Evolutionary conservation across 1,140 invertebrate species (phyloP).

Genomic region (Drosophila lini): DNA sequence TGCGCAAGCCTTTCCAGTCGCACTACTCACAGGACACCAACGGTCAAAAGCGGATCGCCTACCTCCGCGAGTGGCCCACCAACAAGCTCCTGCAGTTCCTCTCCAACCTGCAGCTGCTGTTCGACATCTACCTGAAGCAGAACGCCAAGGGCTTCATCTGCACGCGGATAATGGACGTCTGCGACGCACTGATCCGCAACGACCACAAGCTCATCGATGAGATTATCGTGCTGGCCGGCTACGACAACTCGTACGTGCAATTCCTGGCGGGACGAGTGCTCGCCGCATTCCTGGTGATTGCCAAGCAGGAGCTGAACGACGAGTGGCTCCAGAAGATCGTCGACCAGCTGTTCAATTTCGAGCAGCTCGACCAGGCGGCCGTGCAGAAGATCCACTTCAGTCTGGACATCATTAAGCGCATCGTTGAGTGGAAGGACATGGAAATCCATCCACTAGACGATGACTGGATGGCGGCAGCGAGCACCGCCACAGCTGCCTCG

Average conservation of each 20-base stretch:
- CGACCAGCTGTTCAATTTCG: conserved; percentile 87
- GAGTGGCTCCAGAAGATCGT: conserved; percentile 91
- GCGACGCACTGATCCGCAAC: conserved; percentile 91
- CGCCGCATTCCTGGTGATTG: conserved; percentile 92
- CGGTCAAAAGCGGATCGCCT: conserved; percentile 85
- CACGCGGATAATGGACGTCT: conserved; percentile 90
- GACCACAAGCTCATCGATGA: conserved; percentile 93
- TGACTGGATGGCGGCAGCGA: conserved; percentile 56
- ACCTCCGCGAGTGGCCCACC: conserved; percentile 89
- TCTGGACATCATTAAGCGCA: conserved; percentile 92
- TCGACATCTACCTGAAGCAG: conserved; percentile 93
- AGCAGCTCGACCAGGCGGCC: conserved; percentile 86
- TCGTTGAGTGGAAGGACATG: conserved; percentile 94
- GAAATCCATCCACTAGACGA: conserved; percentile 93
- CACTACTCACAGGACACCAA: conserved; percentile 86
- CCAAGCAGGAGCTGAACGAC: conserved; percentile 91
- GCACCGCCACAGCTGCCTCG: conserved; percentile 15
- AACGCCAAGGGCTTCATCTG: conserved; percentile 92
- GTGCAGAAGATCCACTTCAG: conserved; percentile 91
- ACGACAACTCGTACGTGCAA: conserved; percentile 91
- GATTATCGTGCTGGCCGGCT: conserved; percentile 91
- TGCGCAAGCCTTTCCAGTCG: conserved; percentile 89
- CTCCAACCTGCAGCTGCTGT: conserved; percentile 92
- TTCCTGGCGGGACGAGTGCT: conserved; percentile 92
- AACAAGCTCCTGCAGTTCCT: conserved; percentile 90